Percentiles rank a stretch among this genome's conserved stretches.
Conservation (phyloP, 2,113 vertebrate species). For the Amphiprion percula region DNA sequence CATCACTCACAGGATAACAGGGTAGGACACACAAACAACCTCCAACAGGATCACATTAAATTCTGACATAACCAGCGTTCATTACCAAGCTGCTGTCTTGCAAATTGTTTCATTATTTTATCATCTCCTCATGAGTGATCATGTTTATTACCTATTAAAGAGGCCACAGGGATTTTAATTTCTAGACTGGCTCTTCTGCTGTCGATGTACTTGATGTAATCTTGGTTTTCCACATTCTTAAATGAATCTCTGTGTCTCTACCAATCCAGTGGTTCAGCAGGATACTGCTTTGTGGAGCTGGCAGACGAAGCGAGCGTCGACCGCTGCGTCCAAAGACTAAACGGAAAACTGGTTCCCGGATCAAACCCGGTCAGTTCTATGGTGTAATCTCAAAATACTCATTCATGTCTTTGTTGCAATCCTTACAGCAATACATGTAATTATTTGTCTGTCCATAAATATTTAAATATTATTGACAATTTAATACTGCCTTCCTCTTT, state of each 20-base stretch:
- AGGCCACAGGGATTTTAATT: too few species aligned
- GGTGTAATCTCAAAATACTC: conserved; percentile 41
- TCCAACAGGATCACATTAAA: not conserved
- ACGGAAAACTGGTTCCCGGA: conserved; percentile 87
- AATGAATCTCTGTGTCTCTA: conserved; percentile 3
- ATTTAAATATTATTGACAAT: conserved; percentile 44
- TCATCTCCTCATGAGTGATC: too few species aligned
- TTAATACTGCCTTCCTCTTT: conserved; percentile 64
- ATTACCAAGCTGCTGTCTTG: not conserved
- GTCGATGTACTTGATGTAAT: too few species aligned
- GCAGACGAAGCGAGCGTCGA: conserved; percentile 87
- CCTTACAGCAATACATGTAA: conserved; percentile 6
- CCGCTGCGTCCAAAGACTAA: conserved; percentile 86
- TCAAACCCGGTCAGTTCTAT: conserved; percentile 86
- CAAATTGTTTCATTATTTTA: not conserved
- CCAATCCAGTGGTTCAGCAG: conserved; percentile 80
- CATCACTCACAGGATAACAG: conserved; percentile 86
- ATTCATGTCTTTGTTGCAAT: conserved; percentile 10
- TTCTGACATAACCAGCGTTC: not conserved
- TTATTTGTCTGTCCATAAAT: conserved; percentile 32
- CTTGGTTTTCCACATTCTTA: too few species aligned
- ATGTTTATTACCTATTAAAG: too few species aligned
- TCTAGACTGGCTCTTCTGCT: too few species aligned
- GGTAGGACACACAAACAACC: conserved; percentile 66
- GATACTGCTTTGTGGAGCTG: conserved; percentile 89